Evolutionary conservation across 1,140 invertebrate species (phyloP), one percentile per base, ranked within the genome.

Genomic region (Drosophila navojoa): DNA sequence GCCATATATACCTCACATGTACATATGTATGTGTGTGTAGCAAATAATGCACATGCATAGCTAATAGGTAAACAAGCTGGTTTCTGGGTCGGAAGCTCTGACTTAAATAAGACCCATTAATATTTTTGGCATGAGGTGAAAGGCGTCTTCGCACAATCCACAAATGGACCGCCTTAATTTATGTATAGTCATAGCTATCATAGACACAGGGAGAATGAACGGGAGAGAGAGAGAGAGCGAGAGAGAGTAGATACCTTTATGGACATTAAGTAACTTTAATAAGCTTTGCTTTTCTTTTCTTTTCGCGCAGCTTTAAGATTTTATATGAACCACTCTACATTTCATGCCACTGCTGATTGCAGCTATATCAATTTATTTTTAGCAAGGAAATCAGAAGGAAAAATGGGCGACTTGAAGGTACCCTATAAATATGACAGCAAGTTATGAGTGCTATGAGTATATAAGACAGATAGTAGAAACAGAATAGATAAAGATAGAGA

Each of bases 201-300:
- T 67, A 50, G 57, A 54, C 63, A 13, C 11, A 3, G 35, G 13
- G 3, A 11, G 11, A 38, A 7, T 4, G 35, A 38, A 7, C 1
- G 11, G 4, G 35, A 38, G 10, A 38, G 11, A 38, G 10, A 11
- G 35, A 38, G 32, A 38, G 35, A 16, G 42, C 9, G 42, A 45
- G n/a, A 10, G 42, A 16, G n/a, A 16, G 42, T 16, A 9, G 15
- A 1, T 50, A 44, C 35, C 49, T 72, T 66, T 54, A 40, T 66
- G 45, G 61, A 52, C 59, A 60, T 60, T 72, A 72, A 60, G 55
- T 68, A 52, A 57, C 62, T 52, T 72, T 53, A 72, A 72, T 72
- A 47, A 54, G 55, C 57, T 40, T 13, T 38, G 55, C 57, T 22
- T 22, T 38, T 54, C 57, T 22, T 22, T 38, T 54, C 38, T 38